Percentiles rank a stretch among this genome's conserved stretches.
These are phyloP conservation scores for Odobenus rosmarus DNA, from an alignment of 2,113 vertebrate genomes.

Conservation along the genomic window DNA sequence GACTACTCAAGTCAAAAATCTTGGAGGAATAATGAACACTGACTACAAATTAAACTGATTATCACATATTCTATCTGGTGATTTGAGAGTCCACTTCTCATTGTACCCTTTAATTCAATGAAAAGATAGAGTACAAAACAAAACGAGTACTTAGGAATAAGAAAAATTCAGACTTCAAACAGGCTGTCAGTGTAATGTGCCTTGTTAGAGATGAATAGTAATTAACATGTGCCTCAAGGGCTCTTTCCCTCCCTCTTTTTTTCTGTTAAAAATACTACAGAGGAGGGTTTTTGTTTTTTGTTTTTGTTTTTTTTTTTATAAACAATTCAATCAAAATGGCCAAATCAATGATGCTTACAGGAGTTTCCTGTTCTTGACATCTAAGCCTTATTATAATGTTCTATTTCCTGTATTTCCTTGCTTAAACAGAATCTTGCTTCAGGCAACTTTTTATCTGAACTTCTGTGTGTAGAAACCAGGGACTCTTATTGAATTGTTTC, in stretches of 20 bases:
- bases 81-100: constrained; percentile 36
- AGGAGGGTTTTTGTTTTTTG: not conserved
- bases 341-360: constrained; percentile 33
- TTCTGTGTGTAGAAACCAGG: not conserved
- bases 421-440: constrained; percentile 52
- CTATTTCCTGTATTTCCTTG: constrained; percentile 55
- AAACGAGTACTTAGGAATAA: constrained; percentile 48
- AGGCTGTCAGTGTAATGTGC: not conserved
- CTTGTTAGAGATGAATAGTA: constrained; percentile 30
- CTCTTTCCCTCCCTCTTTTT: not conserved
- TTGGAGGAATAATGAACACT: constrained; percentile 47
- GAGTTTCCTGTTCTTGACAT: constrained; percentile 47
- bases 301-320: not conserved
- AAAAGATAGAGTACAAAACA: not conserved
- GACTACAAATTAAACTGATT: constrained; percentile 53
- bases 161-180: constrained; percentile 52
- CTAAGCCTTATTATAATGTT: constrained; percentile 42
- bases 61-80: constrained; percentile 29
- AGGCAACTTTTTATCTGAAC: constrained; percentile 52
- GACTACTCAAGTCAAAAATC: constrained; percentile 48
- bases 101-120: constrained; percentile 50
- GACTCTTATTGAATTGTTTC: constrained; percentile 7
- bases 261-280: not conserved
- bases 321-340: constrained; percentile 46
- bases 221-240: not conserved